Evolutionary conservation across 2,797 vertebrate species (phyloP), one percentile per base, ranked within the genome.

Genomic region (Lates japonicus): DNA sequence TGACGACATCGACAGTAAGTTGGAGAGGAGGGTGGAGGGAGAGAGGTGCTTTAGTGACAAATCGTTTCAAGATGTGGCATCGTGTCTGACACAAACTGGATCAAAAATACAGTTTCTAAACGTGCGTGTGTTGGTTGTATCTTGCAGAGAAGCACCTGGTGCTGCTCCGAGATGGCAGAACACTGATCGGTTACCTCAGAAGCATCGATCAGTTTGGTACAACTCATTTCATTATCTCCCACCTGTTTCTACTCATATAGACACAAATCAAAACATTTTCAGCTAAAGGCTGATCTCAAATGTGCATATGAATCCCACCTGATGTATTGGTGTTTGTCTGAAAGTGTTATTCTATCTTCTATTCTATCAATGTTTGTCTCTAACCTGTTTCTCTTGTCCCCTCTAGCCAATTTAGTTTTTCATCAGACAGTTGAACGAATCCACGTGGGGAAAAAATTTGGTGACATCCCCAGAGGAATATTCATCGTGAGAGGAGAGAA

Each of bases 131-230:
- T 63, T 69, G 31, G 66, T 84, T 84, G 52, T 64, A 0, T 72
- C 42, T 78, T 64, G 7, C 82, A 99, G 98, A 99, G 93, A 99
- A 99, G 82, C 98, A 99, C 80, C 95, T 99, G 88, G 98, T 99
- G 63, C 95, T 99, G 77, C 97, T 99, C 71, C 94, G 98, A 70
- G 98, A 99, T 93, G 97, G 98, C n/a, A 96, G 98, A 69, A 99
- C 98, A 0, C 93, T 99, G 78, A 99, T 99, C 89, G 98, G 98
- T 62, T 98, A 95, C 93, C 96, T 99, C 73, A 95, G 98, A 81
- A 99, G 98, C 94, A 99, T 99, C 70, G 98, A 99, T 91, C 98
- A 99, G 90, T 99, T 98, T 83, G 98, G 98, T 99, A 96, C 49
- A 95, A 87, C n/a, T 55, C 13, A 4, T 80, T 82, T 78, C 41